Evolutionary conservation across 2,113 vertebrate species (phyloP).

Genomic region (Scolopax mira): DNA sequence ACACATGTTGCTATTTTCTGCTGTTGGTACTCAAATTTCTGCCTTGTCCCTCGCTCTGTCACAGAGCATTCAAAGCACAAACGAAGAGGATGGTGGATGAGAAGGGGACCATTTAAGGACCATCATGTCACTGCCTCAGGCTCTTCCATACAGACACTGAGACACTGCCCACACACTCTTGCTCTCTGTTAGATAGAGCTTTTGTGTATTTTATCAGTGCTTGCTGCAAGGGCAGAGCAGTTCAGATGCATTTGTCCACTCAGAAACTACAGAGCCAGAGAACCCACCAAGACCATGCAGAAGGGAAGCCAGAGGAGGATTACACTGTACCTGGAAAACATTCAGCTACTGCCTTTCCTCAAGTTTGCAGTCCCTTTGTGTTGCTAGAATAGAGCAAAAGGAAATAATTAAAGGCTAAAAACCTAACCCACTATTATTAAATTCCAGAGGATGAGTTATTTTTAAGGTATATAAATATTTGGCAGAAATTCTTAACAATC

Average conservation of each 20-base stretch:
- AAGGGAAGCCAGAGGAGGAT: background rate
- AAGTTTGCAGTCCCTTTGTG: background rate
- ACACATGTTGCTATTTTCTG: background rate
- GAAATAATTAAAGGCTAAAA: constrained; percentile 46
- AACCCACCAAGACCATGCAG: background rate
- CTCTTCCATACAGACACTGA: background rate
- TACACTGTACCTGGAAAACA: background rate
- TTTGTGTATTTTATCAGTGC: background rate
- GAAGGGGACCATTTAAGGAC: background rate
- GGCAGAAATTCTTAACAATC: background rate
- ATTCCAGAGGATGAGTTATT: constrained; percentile 44
- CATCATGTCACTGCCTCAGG: background rate
- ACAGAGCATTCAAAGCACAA: background rate
- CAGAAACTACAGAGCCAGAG: background rate
- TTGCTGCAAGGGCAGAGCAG: background rate
- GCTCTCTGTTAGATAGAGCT: background rate
- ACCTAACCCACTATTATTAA: constrained; percentile 25
- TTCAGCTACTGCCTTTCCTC: background rate
- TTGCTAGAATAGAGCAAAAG: constrained; percentile 15
- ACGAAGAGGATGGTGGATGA: background rate
- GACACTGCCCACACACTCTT: no score
- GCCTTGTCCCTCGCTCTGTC: background rate
- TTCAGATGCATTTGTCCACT: background rate
- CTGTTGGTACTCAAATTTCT: background rate
- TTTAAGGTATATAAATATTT: constrained; percentile 45